Evolutionary conservation across 2,113 vertebrate genomes (phyloP), one percentile per base, ranked within the genome.

Genomic region (Rhabdomys dilectus): DNA sequence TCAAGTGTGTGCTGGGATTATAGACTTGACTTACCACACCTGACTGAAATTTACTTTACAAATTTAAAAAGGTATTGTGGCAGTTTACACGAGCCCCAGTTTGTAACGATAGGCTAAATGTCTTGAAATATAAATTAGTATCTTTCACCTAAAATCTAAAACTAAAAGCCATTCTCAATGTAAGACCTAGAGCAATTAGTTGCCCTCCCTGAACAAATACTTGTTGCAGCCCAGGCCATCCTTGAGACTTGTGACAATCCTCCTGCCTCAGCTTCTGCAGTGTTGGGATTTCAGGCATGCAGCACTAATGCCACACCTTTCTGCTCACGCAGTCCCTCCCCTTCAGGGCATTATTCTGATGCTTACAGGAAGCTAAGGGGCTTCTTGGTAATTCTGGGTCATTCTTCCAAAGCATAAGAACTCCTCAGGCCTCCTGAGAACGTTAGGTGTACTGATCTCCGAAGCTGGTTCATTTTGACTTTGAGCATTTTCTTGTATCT

Each of bases 391-490:
- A 53, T 24, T 39, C 53, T 70, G 17, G 56, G 76, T 75, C 62
- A 19, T 86, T 92, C 72, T 72, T 89, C 75, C 48, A 42, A 62
- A 56, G 81, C 9, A 5, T 21, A 36, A 31, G 51, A 88, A 31
- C 72, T 81, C 53, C 53, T 60, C 24, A 34, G 82, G 68, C 2
- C 4, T 68, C 7, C 10, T 19, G 73, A 80, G 60, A 70, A 48
- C 21, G 6, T 0, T 9, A n/a, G 21, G 16, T 9, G 9, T 19
- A 3, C 9, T 29, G 0, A 2, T 39, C 11, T 53, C 45, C 42
- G 22, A 31, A 78, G 80, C 22, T 2, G 16, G 3, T 26, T 36
- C 17, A 3, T 39, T 51, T 24, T 68, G 31, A 36, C 9, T 77
- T 31, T 12, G 56, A 64, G 58, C 39, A 12, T 48, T 15, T 76